Base-by-base conservation (phyloP, 64 coral and sea anemone species). In the Cladopsammia gracilis region DNA sequence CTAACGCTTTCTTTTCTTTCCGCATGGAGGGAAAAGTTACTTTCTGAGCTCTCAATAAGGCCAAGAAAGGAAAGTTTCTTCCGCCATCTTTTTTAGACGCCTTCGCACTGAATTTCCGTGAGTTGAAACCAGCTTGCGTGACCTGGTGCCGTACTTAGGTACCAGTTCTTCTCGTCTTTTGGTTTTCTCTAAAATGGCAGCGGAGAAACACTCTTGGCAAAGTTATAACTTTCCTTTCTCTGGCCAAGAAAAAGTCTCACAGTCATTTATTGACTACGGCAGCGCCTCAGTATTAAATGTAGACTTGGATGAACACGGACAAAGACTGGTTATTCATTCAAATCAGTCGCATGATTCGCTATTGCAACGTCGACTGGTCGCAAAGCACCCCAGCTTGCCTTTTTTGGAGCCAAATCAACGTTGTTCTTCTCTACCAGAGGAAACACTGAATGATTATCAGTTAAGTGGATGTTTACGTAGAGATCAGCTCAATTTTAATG, bases 231-330 rank as follows among this genome's bases (percentile, higher is more conserved):
- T 82, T 79, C 82, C 91, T 18, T 87, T 93, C 61, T 93, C 58
- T 26, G 70, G 64, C 4, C 54, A 93, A 54, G 82, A 64, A 16
- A 65, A 50, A 5, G 71, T 77, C 22, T 64, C 83, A 44, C 82
- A 93, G 71, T 82, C 57, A 5, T 93, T 87, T 49, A 75, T 93
- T 46, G 91, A 93, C 18, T 93, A 93, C 60, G 82, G 91, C 34
- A 93, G 82, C 25, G 11, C 82, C 4, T 93, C 91, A 77, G 25
- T 65, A 26, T 58, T 64, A 77, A 87, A 93, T 25, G 44, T 93
- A 64, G 62, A 78, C 46, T 47, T 93, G 14, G 60, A 87, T 50
- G 48, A 59, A n/a, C 25, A 79, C 6, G 80, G 24, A 10, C 13
- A 68, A 84, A 67, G 44, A 34, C 18, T 84, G 20, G 61, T 84